Percentiles rank a stretch among this genome's conserved stretches.
phyloP scores from a whole-genome alignment of 2,888 invertebrate genomes.

The Orthosia cruda region DNA sequence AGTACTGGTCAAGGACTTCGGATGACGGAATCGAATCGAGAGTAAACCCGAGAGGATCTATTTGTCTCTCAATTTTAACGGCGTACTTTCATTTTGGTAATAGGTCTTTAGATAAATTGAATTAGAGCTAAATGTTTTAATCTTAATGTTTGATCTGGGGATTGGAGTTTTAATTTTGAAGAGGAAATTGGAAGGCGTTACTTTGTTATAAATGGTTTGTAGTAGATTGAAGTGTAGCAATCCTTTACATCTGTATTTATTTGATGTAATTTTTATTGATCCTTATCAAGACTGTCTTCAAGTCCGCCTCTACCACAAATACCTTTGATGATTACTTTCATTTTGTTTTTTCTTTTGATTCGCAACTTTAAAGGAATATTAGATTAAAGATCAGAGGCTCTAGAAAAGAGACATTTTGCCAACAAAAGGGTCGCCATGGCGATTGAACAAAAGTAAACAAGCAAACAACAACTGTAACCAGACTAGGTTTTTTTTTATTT shows the following conservation, averaged over 20 bases:
- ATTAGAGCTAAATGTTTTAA: slow-evolving; percentile 47
- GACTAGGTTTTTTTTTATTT: too few species aligned
- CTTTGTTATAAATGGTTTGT: slow-evolving; percentile 31
- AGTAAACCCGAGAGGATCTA: slow-evolving; percentile 41
- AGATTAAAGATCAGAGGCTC: too few species aligned
- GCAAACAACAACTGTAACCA: too few species aligned
- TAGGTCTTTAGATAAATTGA: slow-evolving; percentile 29
- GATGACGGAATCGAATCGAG: slow-evolving; percentile 51
- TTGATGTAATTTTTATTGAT: slow-evolving; percentile 5
- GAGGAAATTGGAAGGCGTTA: slow-evolving; percentile 56
- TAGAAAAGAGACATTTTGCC: too few species aligned
- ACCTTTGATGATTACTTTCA: background rate
- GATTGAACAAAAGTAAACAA: too few species aligned
- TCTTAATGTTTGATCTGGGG: slow-evolving; percentile 27
- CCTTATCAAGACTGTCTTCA: background rate
- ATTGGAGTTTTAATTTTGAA: slow-evolving; percentile 23
- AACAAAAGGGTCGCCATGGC: too few species aligned
- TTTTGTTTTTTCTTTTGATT: background rate
- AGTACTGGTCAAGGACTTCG: slow-evolving; percentile 73
- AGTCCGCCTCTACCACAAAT: background rate
- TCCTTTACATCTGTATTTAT: slow-evolving; percentile 22
- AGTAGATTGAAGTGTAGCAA: slow-evolving; percentile 28
- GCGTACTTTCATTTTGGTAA: slow-evolving; percentile 41
- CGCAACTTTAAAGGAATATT: too few species aligned
- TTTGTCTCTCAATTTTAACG: slow-evolving; percentile 8